Base-by-base conservation (phyloP, 2,888 invertebrate species). In the Sarcophaga caerulescens region DNA sequence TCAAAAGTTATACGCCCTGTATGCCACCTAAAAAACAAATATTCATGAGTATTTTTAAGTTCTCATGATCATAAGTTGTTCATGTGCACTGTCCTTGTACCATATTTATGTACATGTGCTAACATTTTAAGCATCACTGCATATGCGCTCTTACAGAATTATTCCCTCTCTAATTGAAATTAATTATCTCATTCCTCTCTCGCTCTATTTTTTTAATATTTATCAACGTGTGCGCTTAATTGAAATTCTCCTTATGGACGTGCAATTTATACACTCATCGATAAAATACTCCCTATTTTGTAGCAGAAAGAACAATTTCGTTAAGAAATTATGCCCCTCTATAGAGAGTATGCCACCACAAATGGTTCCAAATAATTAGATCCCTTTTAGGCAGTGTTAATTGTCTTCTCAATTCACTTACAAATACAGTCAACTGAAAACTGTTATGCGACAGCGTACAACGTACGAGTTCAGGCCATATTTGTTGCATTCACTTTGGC, bases 371-470 rank as follows among this genome's bases (percentile, higher is more conserved):
- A 75, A 75, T 84, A 86, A 86, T 86, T 86, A 81, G 84, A 86
- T 86, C 86, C 86, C 84, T 86, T 86, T 86, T 86, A 86, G 84
- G 86, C 84, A 68, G 86, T 70, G 86, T 81, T 86, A 86, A 86
- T 86, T 84, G 86, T 75, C 86, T 52, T 78, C 78, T 75, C 60
- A 84, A 62, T 84, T 63, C n/a, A n/a, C n/a, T 45, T 84, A 84
- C 84, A 86, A 86, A 86, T 81, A 86, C 81, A 84, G 86, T 57
- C 66, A 66, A 44, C 45, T 68, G 6, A 60, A 81, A 80, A 80
- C 84, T 80, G 81, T 80, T 74, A 71, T 69, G 63, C 17, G 52
- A 52, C 52, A 52, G 19, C 52, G 80, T 74, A 83, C 81, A 52
- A 44, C 52, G 80, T 74, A 83, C 81, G 52, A 75, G 70, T 60